phyloP scores from a whole-genome alignment of 2,113 vertebrate genomes.

The Equus przewalskii region DNA sequence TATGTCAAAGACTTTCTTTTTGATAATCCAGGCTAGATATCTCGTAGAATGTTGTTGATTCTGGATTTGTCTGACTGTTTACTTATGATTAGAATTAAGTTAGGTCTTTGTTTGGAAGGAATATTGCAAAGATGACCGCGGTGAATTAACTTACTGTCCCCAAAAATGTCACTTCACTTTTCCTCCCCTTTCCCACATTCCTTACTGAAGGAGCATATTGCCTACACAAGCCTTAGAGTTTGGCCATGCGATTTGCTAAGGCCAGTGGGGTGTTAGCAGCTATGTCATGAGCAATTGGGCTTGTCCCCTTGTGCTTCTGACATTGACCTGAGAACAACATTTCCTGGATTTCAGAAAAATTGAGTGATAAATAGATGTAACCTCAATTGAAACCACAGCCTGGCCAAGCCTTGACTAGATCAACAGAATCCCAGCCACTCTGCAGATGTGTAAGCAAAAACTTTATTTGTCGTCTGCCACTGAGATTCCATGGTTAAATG shows the following conservation, averaged over 20 bases:
- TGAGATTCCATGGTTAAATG: not conserved
- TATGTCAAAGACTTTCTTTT: not conserved
- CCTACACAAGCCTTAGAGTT: not conserved
- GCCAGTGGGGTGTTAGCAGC: not conserved
- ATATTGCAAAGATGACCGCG: not conserved
- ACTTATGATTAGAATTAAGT: not conserved
- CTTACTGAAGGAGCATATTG: not conserved
- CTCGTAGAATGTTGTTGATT: not conserved
- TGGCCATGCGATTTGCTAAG: not conserved
- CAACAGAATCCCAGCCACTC: not conserved
- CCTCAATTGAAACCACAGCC: not conserved
- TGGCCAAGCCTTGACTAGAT: not conserved
- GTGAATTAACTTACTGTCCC: not conserved
- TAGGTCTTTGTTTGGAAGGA: not conserved
- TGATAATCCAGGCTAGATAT: not conserved
- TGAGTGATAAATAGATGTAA: not conserved
- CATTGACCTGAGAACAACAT: not conserved
- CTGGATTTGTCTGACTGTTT: not conserved
- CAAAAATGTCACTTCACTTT: not conserved
- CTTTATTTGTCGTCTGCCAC: not conserved
- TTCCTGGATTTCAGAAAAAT: not conserved
- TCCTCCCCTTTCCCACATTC: not conserved
- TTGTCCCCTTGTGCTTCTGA: slow-evolving; percentile 5
- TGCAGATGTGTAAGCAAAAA: not conserved
- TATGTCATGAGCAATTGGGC: not conserved